These are phyloP conservation scores for Spea hammondii DNA, from an alignment of 2,797 vertebrate genomes.

Conservation along the genomic window DNA sequence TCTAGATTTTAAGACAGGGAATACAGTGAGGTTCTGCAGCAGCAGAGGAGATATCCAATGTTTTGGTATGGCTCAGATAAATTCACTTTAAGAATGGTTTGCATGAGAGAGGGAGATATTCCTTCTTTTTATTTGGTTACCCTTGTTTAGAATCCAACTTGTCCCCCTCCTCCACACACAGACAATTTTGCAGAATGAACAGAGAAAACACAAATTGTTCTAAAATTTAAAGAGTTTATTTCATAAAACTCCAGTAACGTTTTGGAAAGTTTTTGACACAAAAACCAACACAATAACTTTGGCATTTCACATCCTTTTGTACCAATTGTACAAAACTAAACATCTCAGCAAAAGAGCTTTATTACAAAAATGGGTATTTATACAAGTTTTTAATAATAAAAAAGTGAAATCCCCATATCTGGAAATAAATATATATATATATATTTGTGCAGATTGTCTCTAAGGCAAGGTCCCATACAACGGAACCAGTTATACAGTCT, in stretches of 20 bases:
- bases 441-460: conserved; percentile 31
- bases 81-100: too few relatives aligned
- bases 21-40: too few relatives aligned
- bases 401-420: conserved; percentile 32
- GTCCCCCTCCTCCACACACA: not conserved
- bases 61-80: too few relatives aligned
- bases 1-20: too few relatives aligned
- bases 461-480: conserved; percentile 79
- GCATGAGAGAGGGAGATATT: too few relatives aligned
- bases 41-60: too few relatives aligned
- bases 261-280: conserved; percentile 66
- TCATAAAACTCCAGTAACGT: conserved; percentile 56
- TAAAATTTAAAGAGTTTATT: conserved; percentile 17
- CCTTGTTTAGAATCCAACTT: not conserved
- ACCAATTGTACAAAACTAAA: conserved; percentile 85
- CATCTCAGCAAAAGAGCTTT: conserved; percentile 61
- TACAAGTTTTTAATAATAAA: conserved; percentile 45
- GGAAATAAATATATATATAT: conserved; percentile 40
- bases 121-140: not conserved
- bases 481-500: conserved; percentile 72
- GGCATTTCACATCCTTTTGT: conserved; percentile 78
- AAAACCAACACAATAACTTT: conserved; percentile 79
- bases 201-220: rapidly evolving
- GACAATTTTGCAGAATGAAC: not conserved
- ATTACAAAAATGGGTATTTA: conserved; percentile 57